These are phyloP conservation scores for Plecturocebus donacophilus DNA, from an alignment of 2,113 vertebrate genomes.

Conservation along the genomic window DNA sequence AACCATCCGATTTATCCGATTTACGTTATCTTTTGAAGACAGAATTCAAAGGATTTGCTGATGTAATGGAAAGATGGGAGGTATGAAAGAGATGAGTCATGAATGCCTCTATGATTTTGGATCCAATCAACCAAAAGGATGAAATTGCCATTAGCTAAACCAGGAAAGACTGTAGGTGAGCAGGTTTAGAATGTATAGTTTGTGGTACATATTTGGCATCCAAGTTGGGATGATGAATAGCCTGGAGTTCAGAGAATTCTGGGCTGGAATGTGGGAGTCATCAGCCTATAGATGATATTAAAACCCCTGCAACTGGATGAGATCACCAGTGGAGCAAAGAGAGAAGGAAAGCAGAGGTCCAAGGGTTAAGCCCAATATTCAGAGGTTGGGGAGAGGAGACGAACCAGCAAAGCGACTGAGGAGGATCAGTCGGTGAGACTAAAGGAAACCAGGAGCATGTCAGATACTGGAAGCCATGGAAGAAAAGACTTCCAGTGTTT, in stretches of 20 bases:
- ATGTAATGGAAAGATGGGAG: not conserved
- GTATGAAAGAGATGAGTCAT: not conserved
- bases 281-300: not conserved
- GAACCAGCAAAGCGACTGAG: not conserved
- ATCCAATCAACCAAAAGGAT: not conserved
- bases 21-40: constrained; percentile 5
- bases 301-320: not conserved
- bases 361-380: not conserved
- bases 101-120: not conserved
- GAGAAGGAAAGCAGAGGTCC: not conserved
- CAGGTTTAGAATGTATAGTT: not conserved
- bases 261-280: not conserved
- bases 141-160: not conserved
- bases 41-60: constrained; percentile 27
- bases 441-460: not conserved
- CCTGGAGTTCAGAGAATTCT: not conserved
- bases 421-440: not conserved
- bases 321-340: not conserved
- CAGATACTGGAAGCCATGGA: not conserved
- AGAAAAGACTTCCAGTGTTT: constrained; percentile 8
- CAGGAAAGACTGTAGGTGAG: not conserved
- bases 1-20: not conserved
- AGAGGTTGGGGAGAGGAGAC: not conserved
- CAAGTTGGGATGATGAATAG: not conserved
- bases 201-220: not conserved